A percentile compares a stretch with the other conserved stretches of the same genome.
Conservation (phyloP, 2,888 invertebrate genomes). For the Labia minor region DNA sequence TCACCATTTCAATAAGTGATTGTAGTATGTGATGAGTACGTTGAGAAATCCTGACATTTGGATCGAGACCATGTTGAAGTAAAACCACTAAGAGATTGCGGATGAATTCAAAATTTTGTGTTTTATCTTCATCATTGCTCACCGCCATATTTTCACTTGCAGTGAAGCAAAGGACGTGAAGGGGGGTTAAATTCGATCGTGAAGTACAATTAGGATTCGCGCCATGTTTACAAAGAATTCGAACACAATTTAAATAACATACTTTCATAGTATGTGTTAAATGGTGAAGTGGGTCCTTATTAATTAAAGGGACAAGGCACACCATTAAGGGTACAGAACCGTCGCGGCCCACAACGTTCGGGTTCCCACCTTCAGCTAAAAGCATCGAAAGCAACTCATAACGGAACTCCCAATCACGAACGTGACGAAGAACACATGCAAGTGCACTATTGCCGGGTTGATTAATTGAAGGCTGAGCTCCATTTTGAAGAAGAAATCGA, state of each 20-base stretch:
- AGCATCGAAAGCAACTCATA: conserved; percentile 50
- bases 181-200: conserved; percentile 53
- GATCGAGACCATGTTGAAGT: conserved; percentile 56
- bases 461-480: conserved; percentile 56
- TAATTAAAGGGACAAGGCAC: conserved; percentile 59
- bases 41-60: conserved; percentile 46
- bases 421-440: conserved; percentile 57
- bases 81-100: conserved; percentile 52
- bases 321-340: conserved; percentile 65
- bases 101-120: conserved; percentile 57
- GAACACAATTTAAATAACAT: conserved; percentile 58
- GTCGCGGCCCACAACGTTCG: conserved; percentile 58
- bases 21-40: conserved; percentile 59
- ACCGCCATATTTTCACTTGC: conserved; percentile 59
- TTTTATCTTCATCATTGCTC: conserved; percentile 54
- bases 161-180: conserved; percentile 59
- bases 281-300: conserved; percentile 60
- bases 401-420: conserved; percentile 56
- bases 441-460: conserved; percentile 57
- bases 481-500: conserved; percentile 48
- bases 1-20: conserved; percentile 56
- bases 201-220: conserved; percentile 64
- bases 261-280: conserved; percentile 65
- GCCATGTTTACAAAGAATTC: conserved; percentile 55
- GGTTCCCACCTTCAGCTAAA: conserved; percentile 49